Percentiles rank a stretch among this genome's conserved stretches.
Conservation (phyloP, 2,797 vertebrate genomes). For the Silurus aristotelis region DNA sequence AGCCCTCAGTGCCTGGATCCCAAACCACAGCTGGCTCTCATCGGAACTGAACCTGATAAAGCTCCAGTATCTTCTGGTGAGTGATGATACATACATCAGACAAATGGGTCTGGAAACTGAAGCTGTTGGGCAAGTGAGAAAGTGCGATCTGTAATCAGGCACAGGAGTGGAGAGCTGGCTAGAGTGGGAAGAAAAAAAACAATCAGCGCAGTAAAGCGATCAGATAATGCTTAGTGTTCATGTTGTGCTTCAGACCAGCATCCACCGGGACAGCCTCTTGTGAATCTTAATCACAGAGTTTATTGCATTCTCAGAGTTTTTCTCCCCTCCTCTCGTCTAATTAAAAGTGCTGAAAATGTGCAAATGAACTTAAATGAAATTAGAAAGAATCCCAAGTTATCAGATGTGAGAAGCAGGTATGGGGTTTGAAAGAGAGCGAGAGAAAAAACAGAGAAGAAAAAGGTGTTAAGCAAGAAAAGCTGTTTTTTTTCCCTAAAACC, state of each 20-base stretch:
- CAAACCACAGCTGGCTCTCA: conserved; percentile 53
- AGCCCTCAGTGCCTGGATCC: conserved; percentile 45
- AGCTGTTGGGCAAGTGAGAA: conserved; percentile 34
- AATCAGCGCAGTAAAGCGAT: conserved; percentile 46
- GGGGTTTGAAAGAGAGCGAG: conserved; percentile 9
- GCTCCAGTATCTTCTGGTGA: conserved; percentile 49
- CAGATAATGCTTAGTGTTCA: conserved; percentile 59
- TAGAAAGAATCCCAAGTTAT: conserved; percentile 50
- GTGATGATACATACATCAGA: conserved; percentile 48
- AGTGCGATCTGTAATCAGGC: conserved; percentile 47
- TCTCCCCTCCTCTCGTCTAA: conserved; percentile 50
- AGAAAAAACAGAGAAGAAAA: background rate
- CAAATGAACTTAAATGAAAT: conserved; percentile 59
- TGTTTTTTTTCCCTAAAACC: conserved; percentile 3
- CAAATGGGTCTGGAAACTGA: conserved; percentile 41
- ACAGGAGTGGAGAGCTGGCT: conserved; percentile 35
- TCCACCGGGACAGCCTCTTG: conserved; percentile 54
- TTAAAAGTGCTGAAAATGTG: conserved; percentile 64
- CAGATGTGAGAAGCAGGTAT: conserved; percentile 49
- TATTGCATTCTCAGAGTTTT: conserved; percentile 58
- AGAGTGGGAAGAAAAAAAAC: conserved; percentile 27
- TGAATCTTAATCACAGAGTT: conserved; percentile 63
- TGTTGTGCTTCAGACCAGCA: conserved; percentile 59
- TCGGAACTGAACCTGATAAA: conserved; percentile 47
- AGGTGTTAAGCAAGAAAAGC: background rate